These are phyloP conservation scores for Polypterus bichir DNA, from an alignment of 2,113 vertebrate genomes.

Conservation along the genomic window DNA sequence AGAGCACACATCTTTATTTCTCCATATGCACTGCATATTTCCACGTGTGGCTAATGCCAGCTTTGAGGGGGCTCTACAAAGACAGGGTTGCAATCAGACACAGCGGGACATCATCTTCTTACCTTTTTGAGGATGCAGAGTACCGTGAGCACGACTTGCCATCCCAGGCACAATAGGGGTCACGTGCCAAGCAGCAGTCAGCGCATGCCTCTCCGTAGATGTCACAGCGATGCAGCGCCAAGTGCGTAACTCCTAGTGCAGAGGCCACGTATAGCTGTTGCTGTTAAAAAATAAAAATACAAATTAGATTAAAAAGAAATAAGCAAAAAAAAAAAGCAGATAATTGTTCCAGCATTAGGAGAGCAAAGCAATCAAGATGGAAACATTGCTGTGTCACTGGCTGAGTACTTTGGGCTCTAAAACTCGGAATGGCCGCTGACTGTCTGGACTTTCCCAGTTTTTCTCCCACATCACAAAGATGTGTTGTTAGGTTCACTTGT, in stretches of 20 bases:
- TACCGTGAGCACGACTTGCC: constrained; percentile 92
- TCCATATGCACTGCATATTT: no score
- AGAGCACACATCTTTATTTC: no score
- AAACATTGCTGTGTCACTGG: no score
- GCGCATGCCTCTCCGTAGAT: constrained; percentile 87
- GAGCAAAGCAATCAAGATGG: no score
- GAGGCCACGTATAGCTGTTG: constrained; percentile 96
- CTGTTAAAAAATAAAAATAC: constrained; percentile 37
- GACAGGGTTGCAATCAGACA: background rate
- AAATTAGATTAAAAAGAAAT: background rate
- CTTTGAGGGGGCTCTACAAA: no score
- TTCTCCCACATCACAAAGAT: no score
- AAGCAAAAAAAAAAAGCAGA: background rate
- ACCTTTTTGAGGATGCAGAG: constrained; percentile 91
- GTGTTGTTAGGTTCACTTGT: no score
- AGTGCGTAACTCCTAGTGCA: constrained; percentile 75
- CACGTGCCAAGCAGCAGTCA: constrained; percentile 89
- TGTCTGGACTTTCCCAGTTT: no score
- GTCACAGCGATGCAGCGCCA: constrained; percentile 88
- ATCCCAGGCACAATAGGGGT: constrained; percentile 95
- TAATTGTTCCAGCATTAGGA: no score
- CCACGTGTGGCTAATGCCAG: no score
- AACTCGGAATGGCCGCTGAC: no score
- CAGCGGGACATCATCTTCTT: constrained; percentile 3
- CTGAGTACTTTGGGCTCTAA: no score